These are phyloP conservation scores for Argentina silus DNA, from an alignment of 2,797 vertebrate species.

Conservation along the genomic window DNA sequence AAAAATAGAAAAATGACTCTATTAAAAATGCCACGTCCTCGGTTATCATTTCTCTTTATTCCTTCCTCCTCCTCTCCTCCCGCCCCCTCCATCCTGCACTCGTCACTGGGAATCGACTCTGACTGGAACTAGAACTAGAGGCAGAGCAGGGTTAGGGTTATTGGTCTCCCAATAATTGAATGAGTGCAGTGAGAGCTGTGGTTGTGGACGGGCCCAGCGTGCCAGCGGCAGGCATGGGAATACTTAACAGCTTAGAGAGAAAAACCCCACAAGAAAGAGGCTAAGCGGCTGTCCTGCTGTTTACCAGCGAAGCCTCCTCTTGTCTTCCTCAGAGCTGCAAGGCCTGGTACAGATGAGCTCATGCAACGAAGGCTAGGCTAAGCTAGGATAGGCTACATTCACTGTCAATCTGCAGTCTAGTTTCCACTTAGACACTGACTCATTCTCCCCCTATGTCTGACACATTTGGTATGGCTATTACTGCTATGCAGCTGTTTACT, in stretches of 20 bases:
- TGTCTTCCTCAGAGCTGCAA: background rate
- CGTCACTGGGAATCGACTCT: background rate
- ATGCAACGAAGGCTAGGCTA: constrained; percentile 5
- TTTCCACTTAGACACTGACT: constrained; percentile 25
- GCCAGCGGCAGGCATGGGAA: constrained; percentile 22
- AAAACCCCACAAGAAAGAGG: constrained; percentile 22
- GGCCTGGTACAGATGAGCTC: constrained; percentile 18
- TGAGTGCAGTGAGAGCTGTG: constrained; percentile 12
- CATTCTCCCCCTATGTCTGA: constrained; percentile 9
- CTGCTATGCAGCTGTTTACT: constrained; percentile 13
- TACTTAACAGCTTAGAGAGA: constrained; percentile 9
- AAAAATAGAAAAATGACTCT: constrained; percentile 5
- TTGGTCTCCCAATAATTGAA: constrained; percentile 38
- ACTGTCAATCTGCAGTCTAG: constrained; percentile 33
- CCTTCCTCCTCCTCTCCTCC: background rate
- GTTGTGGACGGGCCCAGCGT: constrained; percentile 1
- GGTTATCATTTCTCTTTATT: constrained; percentile 23
- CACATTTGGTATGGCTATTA: background rate
- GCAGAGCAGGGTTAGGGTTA: background rate
- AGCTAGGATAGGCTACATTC: background rate
- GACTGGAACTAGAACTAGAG: background rate
- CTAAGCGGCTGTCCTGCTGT: background rate
- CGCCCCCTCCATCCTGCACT: background rate
- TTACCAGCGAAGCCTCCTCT: background rate
- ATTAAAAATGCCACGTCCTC: constrained; percentile 25